Evolutionary conservation across 2,113 vertebrate species (phyloP).

Genomic region (Nansenia antarctica): DNA sequence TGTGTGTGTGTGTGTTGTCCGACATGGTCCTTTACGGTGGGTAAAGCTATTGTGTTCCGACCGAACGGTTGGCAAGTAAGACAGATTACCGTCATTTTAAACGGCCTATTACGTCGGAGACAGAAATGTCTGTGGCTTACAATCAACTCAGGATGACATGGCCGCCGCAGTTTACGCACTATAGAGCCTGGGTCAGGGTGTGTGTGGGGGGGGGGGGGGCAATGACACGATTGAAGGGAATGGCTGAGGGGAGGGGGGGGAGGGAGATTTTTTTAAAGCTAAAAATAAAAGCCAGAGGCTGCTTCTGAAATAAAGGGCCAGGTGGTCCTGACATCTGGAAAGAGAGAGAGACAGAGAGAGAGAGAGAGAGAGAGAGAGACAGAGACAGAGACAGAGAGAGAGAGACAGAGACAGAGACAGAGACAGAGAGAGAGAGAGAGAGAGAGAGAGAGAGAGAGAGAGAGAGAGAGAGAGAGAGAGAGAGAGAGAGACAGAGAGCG

Average conservation of each 20-base stretch:
- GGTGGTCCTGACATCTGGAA: slow-evolving; percentile 79
- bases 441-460: no score
- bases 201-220: background rate
- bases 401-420: no score
- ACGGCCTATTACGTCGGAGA: slow-evolving; percentile 34
- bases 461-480: no score
- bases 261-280: no score
- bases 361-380: no score
- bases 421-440: no score
- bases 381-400: no score
- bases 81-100: slow-evolving; percentile 33
- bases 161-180: background rate
- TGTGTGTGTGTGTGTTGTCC: slow-evolving; percentile 12
- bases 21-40: background rate
- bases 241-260: slow-evolving; percentile 28
- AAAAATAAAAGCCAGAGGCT: slow-evolving; percentile 65
- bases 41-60: slow-evolving; percentile 7
- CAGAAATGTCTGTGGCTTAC: slow-evolving; percentile 18
- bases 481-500: no score
- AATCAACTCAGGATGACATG: slow-evolving; percentile 12
- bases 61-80: slow-evolving; percentile 30
- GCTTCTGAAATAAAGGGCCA: slow-evolving; percentile 75
- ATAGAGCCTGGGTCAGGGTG: background rate
- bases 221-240: no score
- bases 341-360: background rate